These are phyloP conservation scores for Epizoanthus scotinus DNA, from an alignment of 92 coral and sea anemone species.

Conservation along the genomic window DNA sequence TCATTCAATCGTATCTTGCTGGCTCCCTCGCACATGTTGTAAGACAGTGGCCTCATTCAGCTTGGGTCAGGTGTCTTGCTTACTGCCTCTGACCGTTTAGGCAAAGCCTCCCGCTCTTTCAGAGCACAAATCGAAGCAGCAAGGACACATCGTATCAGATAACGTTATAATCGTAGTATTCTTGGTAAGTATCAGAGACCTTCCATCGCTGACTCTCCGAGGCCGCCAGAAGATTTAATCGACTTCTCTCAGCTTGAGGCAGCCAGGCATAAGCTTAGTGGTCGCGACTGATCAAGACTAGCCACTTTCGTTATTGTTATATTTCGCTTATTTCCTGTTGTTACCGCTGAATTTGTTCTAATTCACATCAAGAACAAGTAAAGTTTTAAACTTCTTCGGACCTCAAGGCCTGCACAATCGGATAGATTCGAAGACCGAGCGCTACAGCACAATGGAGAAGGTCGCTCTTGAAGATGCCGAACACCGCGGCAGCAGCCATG, in stretches of 20 bases:
- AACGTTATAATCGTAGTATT: background rate
- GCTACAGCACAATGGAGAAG: too few species aligned
- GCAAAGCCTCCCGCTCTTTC: background rate
- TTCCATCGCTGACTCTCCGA: slow-evolving; percentile 11
- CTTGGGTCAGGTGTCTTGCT: background rate
- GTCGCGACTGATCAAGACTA: slow-evolving; percentile 21
- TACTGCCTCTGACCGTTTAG: background rate
- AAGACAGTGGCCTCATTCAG: slow-evolving; percentile 9
- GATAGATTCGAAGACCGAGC: background rate
- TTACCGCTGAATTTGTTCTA: background rate
- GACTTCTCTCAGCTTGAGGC: background rate
- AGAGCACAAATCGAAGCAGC: background rate
- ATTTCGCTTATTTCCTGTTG: slow-evolving; percentile 6
- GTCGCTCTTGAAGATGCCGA: too few species aligned
- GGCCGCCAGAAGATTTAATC: slow-evolving; percentile 21
- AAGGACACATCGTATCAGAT: background rate
- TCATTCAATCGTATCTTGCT: slow-evolving; percentile 1
- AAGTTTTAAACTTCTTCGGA: background rate
- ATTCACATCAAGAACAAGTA: background rate
- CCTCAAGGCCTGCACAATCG: background rate
- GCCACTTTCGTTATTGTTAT: background rate
- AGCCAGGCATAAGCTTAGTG: background rate
- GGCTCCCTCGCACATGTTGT: slow-evolving; percentile 15
- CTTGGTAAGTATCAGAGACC: slow-evolving; percentile 22
- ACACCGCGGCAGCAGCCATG: too few species aligned